Evolutionary conservation across 1,140 invertebrate genomes (phyloP).

Genomic region (Temnothorax longispinosus): DNA sequence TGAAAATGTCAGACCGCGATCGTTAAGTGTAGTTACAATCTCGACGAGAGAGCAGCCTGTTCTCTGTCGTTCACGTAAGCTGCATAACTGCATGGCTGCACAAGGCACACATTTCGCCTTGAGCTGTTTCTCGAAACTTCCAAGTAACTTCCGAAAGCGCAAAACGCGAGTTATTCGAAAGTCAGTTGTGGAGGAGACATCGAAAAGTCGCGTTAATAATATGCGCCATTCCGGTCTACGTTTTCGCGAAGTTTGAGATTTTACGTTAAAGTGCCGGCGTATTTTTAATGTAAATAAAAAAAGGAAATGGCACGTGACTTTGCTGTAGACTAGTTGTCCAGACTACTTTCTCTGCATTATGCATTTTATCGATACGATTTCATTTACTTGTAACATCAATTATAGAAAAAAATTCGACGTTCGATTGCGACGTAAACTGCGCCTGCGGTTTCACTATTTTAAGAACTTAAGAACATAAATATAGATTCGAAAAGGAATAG

Average conservation of each 20-base stretch:
- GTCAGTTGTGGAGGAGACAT: slow-evolving; percentile 30
- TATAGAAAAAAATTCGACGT: background rate
- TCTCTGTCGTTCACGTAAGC: slow-evolving; percentile 20
- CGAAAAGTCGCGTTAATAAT: slow-evolving; percentile 27
- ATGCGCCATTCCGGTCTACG: background rate
- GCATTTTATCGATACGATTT: background rate
- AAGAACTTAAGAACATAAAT: slow-evolving; percentile 29
- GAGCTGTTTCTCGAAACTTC: slow-evolving; percentile 49
- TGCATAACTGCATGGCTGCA: slow-evolving; percentile 24
- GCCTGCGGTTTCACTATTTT: background rate
- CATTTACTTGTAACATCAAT: background rate
- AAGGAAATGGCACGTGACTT: background rate
- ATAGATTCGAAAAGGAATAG: slow-evolving; percentile 9
- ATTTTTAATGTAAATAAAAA: background rate
- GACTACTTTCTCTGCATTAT: background rate
- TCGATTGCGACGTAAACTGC: background rate
- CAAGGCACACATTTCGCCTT: slow-evolving; percentile 7
- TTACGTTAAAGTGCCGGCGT: background rate
- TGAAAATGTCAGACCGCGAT: slow-evolving; percentile 40
- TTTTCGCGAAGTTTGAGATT: background rate
- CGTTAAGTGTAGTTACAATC: slow-evolving; percentile 44
- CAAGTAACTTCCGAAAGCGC: slow-evolving; percentile 26
- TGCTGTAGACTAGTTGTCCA: background rate
- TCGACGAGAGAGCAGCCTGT: slow-evolving; percentile 38
- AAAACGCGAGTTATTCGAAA: slow-evolving; percentile 38